These are phyloP conservation scores for Dryomyza anilis DNA, from an alignment of 2,888 invertebrate species.

Conservation along the genomic window DNA sequence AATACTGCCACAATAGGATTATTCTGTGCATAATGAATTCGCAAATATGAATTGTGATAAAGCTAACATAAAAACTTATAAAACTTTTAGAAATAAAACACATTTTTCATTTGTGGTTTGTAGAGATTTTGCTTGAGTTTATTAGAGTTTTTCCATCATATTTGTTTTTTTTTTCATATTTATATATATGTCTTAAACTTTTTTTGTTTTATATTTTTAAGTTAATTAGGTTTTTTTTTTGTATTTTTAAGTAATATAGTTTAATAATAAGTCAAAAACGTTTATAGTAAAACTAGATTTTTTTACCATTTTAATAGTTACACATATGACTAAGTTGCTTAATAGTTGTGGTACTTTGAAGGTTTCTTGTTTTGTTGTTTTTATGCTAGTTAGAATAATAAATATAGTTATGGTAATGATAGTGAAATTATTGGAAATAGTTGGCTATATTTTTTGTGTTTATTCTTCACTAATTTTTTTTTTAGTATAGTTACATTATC, in stretches of 20 bases:
- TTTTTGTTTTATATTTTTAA: conserved; percentile 15
- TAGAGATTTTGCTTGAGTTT: conserved; percentile 34
- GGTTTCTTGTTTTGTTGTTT: background rate
- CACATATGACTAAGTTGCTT: background rate
- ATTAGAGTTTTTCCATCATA: conserved; percentile 23
- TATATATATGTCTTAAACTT: conserved; percentile 37
- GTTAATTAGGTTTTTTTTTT: background rate
- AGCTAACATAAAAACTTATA: no score
- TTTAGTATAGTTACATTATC: background rate
- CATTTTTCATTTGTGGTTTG: no score
- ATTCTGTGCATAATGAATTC: no score
- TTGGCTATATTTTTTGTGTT: background rate
- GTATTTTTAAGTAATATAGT: background rate
- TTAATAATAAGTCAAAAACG: background rate
- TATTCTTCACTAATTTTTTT: background rate
- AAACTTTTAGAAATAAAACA: no score
- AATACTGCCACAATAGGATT: no score
- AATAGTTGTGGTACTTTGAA: background rate
- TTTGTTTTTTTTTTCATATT: conserved; percentile 31
- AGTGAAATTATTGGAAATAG: background rate
- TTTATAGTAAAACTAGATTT: no score
- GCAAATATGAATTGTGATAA: no score
- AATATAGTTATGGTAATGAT: background rate
- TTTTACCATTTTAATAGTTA: background rate
- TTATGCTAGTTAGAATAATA: background rate